Percentiles rank a stretch among this genome's conserved stretches.
Conservation (phyloP, 2,113 vertebrate genomes). For the Vidua chalybeata region DNA sequence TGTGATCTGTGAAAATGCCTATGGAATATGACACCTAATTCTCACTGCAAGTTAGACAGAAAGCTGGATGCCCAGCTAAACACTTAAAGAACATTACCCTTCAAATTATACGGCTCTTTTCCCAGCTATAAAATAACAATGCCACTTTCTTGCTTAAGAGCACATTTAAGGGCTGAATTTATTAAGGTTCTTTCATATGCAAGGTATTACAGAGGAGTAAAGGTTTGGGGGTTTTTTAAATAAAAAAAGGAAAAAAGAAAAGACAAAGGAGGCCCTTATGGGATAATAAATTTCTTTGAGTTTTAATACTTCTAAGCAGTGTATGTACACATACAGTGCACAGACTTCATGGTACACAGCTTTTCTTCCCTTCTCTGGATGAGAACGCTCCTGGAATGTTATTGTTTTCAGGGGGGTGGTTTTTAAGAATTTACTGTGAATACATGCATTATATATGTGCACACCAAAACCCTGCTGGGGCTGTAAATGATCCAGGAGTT, state of each 20-base stretch:
- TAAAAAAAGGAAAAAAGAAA: neutral
- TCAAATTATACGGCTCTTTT: neutral
- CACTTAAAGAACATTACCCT: neutral
- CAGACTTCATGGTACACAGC: neutral
- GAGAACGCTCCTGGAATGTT: slow-evolving; percentile 38
- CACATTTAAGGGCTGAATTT: slow-evolving; percentile 3
- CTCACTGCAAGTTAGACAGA: neutral
- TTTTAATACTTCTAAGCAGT: neutral
- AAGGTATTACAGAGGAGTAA: neutral
- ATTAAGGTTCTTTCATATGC: neutral
- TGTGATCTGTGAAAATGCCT: neutral
- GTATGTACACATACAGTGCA: neutral
- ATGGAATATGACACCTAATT: neutral
- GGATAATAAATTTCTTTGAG: neutral
- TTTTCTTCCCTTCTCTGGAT: neutral
- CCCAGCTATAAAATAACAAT: neutral
- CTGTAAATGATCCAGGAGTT: slow-evolving; percentile 25
- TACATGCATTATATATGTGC: neutral
- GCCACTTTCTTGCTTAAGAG: neutral
- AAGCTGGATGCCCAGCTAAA: neutral
- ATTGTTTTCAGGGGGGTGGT: neutral
- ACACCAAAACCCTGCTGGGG: neutral
- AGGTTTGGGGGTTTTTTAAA: neutral
- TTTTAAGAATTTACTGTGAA: slow-evolving; percentile 43
- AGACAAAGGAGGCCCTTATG: neutral